These are phyloP conservation scores for Caenorhabditis angaria DNA, from an alignment of 2,888 invertebrate species.

Conservation along the genomic window DNA sequence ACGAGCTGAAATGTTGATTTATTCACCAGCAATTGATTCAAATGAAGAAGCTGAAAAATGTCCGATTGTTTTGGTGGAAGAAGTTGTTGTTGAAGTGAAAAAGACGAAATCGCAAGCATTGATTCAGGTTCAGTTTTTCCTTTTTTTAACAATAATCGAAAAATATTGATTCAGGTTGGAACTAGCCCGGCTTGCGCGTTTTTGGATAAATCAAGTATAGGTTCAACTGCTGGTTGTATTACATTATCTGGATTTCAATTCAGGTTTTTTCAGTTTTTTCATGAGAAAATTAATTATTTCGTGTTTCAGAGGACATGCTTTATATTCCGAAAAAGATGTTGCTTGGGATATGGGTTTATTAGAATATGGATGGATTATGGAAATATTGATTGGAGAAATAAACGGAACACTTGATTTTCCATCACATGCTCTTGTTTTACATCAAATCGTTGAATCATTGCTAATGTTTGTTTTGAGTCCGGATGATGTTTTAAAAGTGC, in stretches of 20 bases:
- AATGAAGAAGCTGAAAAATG: constrained; percentile 44
- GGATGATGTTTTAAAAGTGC: constrained; percentile 88
- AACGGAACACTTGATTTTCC: constrained; percentile 84
- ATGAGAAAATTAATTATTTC: not conserved
- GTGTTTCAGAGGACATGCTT: constrained; percentile 84
- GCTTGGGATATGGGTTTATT: constrained; percentile 90
- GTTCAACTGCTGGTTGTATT: constrained; percentile 72
- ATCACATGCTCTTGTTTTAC: constrained; percentile 80
- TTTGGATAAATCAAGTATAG: constrained; percentile 40
- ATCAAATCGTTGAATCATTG: constrained; percentile 88
- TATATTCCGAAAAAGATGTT: constrained; percentile 86
- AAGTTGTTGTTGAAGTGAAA: constrained; percentile 92
- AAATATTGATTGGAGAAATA: constrained; percentile 89
- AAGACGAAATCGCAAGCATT: constrained; percentile 90
- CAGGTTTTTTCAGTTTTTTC: constrained; percentile 6
- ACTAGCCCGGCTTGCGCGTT: constrained; percentile 46
- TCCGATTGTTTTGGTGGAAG: constrained; percentile 61
- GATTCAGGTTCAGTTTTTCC: constrained; percentile 80
- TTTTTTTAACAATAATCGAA: not conserved
- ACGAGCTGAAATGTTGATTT: constrained; percentile 81
- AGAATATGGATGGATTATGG: constrained; percentile 96
- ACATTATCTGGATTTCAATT: constrained; percentile 80
- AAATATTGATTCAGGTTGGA: constrained; percentile 78
- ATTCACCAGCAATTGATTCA: constrained; percentile 43
- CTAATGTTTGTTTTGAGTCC: constrained; percentile 85